These are phyloP conservation scores for Chrysaora quinquecirrha DNA, from an alignment of 30 jellyfish, hydroid and myxozoan genomes.

Conservation along the genomic window DNA sequence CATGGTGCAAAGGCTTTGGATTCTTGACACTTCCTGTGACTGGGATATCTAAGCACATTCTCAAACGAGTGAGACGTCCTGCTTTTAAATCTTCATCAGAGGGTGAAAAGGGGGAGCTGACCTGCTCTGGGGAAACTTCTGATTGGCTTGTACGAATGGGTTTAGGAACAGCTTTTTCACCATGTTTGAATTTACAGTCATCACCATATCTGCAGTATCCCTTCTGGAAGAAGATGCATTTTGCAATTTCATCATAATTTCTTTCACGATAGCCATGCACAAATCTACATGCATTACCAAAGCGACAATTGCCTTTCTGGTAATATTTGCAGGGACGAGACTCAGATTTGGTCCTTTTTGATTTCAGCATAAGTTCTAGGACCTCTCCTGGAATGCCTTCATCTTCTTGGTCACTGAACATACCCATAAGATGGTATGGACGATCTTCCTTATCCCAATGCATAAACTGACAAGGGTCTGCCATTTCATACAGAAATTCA, in stretches of 20 bases:
- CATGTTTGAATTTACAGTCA: constrained; percentile 49
- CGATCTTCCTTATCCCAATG: constrained; percentile 52
- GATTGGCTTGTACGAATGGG: neutral
- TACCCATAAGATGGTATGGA: constrained; percentile 33
- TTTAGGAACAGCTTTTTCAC: neutral
- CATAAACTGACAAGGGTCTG: constrained; percentile 54
- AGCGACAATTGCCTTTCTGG: constrained; percentile 61
- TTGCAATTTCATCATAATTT: neutral
- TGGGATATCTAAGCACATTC: constrained; percentile 45
- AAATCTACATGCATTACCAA: constrained; percentile 42
- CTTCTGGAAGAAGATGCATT: constrained; percentile 38
- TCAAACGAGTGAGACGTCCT: constrained; percentile 54
- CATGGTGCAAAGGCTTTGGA: constrained; percentile 17
- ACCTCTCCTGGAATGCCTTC: constrained; percentile 61
- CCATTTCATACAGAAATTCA: constrained; percentile 21
- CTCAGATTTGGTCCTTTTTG: constrained; percentile 13
- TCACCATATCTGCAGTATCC: constrained; percentile 68
- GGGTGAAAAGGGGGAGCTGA: constrained; percentile 43
- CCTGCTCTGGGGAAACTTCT: neutral
- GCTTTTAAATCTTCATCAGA: constrained; percentile 53
- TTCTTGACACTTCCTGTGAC: constrained; percentile 37
- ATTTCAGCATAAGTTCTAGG: constrained; percentile 19
- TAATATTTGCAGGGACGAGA: constrained; percentile 36
- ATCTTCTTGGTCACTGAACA: constrained; percentile 10
- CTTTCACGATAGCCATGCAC: constrained; percentile 12